Conservation (phyloP, 2,113 vertebrate genomes). For the Tragelaphus strepsiceros region DNA sequence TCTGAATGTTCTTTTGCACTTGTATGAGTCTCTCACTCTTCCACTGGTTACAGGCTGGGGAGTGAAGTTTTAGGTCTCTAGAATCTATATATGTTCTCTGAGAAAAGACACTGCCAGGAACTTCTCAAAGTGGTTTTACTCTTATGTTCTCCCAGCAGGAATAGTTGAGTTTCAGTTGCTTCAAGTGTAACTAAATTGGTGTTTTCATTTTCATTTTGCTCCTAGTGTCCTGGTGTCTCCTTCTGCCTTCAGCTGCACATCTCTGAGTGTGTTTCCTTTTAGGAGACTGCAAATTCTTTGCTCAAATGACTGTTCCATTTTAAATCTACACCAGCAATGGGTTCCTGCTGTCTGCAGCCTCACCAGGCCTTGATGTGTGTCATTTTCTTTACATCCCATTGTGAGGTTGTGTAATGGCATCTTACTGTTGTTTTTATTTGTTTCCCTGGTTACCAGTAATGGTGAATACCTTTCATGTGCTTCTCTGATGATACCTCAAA, state of each 20-base stretch:
- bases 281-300: neutral
- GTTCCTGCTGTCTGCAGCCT: neutral
- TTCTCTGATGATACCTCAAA: neutral
- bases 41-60: neutral
- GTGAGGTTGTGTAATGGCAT: neutral
- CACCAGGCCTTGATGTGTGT: rapidly evolving
- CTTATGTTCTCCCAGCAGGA: neutral
- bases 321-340: neutral
- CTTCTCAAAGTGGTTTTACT: neutral
- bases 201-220: neutral
- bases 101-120: neutral
- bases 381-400: neutral
- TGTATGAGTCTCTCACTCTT: neutral
- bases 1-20: neutral
- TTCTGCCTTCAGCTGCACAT: neutral
- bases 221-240: neutral
- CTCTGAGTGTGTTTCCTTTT: neutral
- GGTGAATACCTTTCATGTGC: neutral
- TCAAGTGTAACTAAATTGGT: neutral
- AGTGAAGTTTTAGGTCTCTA: neutral
- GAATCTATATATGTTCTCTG: neutral
- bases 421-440: neutral
- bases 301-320: neutral
- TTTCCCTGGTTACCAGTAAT: neutral
- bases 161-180: too few species aligned